Base-by-base conservation (phyloP, 37 sponge, comb jelly and placozoan species). In the Mnemiopsis leidyi region DNA sequence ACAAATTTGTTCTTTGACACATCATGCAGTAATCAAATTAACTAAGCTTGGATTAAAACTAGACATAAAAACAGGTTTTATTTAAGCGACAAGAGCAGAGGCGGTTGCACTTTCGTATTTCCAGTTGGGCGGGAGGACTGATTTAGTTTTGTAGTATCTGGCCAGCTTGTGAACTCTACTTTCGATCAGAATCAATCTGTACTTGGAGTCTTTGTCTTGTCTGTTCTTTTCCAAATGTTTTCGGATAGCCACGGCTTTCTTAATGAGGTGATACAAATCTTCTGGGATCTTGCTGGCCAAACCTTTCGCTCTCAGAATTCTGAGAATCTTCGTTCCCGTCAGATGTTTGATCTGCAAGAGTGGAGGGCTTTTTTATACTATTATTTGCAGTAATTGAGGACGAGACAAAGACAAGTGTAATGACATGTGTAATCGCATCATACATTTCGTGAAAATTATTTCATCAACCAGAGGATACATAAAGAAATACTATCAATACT, bases 71-170 rank as follows among this genome's bases (percentile, higher is more conserved):
- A 48, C 13, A 48, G 61, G 61, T 48, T 48, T 48, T 48, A 48
- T 48, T 40, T 94, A 98, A 30, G 98, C 98, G 24, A 98, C 95
- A 39, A 98, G 95, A 23, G 98, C 98, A 69, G 98, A 98, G 3
- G 98, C 98, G 38, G 98, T 98, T 0, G 97, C 94, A 35, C 96
- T 95, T 73, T 97, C 97, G 69, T 98, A 98, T 94, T 97, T 98
- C 98, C 98, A 98, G 93, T 96, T 98, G 0, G 98, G 96, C 28
- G 98, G 97, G 23, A 98, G 94, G 31, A 98, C 93, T 39, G 95
- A 48, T 73, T 94, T 97, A 0, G 94, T 96, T 94, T 96, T 98
- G 94, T 98, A 98, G 93, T 96, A 98, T 7, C 98, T 77, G 21
- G 98, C 97, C 67, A 98, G 83, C 76, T 97, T 93, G 69, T 98